Conservation (phyloP, 2,797 vertebrate genomes). For the Pogoniulus pusillus region DNA sequence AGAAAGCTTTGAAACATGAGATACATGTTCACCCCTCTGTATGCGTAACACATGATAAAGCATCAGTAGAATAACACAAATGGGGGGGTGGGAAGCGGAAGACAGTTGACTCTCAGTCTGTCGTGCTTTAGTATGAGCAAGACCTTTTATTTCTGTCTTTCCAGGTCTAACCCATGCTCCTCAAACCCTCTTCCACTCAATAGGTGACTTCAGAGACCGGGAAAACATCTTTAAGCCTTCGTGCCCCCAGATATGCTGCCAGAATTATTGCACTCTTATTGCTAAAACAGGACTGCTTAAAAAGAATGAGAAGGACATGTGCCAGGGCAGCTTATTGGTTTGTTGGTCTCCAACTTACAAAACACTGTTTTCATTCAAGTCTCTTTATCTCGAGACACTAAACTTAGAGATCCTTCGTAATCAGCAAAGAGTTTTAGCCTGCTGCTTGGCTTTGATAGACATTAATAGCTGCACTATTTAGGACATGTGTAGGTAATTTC, state of each 20-base stretch:
- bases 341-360: not conserved
- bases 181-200: not conserved
- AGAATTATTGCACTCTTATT: not conserved
- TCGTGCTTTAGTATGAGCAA: not conserved
- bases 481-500: not conserved
- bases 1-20: not conserved
- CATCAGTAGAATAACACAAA: not conserved
- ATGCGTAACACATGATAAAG: not conserved
- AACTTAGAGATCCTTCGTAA: not conserved
- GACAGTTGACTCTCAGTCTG: not conserved
- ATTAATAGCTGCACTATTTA: not conserved
- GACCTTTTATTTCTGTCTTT: not conserved
- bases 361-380: not conserved
- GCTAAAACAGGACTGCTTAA: not conserved
- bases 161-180: not conserved
- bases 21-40: not conserved
- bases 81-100: not conserved
- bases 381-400: not conserved
- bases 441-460: not conserved
- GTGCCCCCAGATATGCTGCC: not conserved
- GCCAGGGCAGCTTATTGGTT: not conserved
- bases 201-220: not conserved
- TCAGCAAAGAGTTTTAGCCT: not conserved
- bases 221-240: not conserved
- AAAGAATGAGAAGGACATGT: not conserved